These are phyloP conservation scores for Diachasmimorpha longicaudata DNA, from an alignment of 1,140 invertebrate species.

Conservation along the genomic window DNA sequence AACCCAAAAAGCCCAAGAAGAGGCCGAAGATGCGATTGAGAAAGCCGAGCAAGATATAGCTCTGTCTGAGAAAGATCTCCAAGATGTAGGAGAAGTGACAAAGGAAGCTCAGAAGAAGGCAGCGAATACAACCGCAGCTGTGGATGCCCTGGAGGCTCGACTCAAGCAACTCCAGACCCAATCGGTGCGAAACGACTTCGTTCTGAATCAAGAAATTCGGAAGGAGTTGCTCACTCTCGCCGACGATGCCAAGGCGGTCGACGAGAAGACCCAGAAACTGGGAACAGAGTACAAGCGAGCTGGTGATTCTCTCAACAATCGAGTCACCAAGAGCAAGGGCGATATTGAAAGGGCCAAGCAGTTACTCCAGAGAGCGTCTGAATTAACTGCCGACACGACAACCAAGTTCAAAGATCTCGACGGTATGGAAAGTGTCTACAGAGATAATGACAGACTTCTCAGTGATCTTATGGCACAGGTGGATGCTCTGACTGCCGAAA, in stretches of 20 bases:
- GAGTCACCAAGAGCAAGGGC: conserved; percentile 68
- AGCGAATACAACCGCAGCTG: conserved; percentile 72
- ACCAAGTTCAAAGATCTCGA: conserved; percentile 76
- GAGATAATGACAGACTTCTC: conserved; percentile 52
- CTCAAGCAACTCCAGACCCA: conserved; percentile 77
- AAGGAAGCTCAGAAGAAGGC: conserved; percentile 76
- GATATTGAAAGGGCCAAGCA: conserved; percentile 76
- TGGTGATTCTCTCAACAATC: conserved; percentile 66
- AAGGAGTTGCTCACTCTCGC: conserved; percentile 64
- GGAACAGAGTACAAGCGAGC: conserved; percentile 68
- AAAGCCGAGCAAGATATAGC: conserved; percentile 81
- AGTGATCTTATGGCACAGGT: conserved; percentile 50
- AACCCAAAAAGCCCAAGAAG: conserved; percentile 77
- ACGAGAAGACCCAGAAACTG: conserved; percentile 62
- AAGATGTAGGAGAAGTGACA: conserved; percentile 74
- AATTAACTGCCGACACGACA: conserved; percentile 77
- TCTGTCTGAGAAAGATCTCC: conserved; percentile 76
- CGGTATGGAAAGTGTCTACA: conserved; percentile 64
- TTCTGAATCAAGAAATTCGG: conserved; percentile 66
- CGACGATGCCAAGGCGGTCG: conserved; percentile 65
- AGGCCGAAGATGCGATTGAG: conserved; percentile 79
- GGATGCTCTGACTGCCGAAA: conserved; percentile 45
- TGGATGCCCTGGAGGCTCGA: conserved; percentile 70
- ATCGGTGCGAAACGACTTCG: conserved; percentile 76
- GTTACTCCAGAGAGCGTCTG: conserved; percentile 75